Conservation (phyloP, 2,797 vertebrate genomes). For the Oreonectes daqikongensis region DNA sequence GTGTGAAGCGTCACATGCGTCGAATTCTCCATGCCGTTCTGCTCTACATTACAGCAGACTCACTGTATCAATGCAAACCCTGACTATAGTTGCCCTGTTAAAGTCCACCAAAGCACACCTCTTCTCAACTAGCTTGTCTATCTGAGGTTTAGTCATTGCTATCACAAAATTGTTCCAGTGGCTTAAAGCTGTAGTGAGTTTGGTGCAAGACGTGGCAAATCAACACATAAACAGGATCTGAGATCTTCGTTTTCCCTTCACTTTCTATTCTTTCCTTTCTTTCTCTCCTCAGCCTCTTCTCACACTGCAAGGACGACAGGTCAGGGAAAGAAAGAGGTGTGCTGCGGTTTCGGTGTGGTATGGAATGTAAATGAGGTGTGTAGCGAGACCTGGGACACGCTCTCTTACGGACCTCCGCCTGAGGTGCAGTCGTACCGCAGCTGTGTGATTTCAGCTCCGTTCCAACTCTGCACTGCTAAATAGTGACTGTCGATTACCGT, state of each 20-base stretch:
- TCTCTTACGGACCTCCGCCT: constrained; percentile 42
- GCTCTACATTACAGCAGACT: background rate
- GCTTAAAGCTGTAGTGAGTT: background rate
- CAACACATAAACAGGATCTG: background rate
- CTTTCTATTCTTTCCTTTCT: constrained; percentile 6
- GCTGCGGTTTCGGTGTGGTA: constrained; percentile 73
- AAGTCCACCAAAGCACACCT: too few species aligned
- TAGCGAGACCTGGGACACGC: constrained; percentile 50
- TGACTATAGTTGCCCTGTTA: too few species aligned
- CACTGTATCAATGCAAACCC: constrained; percentile 27
- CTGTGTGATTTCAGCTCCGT: constrained; percentile 7
- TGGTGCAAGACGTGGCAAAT: background rate
- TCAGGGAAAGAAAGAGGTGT: constrained; percentile 75
- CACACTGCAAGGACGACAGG: constrained; percentile 69
- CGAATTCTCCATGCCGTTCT: too few species aligned
- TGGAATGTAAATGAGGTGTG: constrained; percentile 74
- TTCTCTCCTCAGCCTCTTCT: constrained; percentile 65
- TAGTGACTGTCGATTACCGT: background rate
- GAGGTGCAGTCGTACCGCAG: constrained; percentile 14
- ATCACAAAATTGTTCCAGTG: background rate
- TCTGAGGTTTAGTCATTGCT: background rate
- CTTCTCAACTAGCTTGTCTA: background rate
- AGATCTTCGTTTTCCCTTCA: constrained; percentile 25
- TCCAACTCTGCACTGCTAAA: background rate
- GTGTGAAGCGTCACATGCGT: too few species aligned